These are phyloP conservation scores for Tethea ocularis DNA, from an alignment of 2,888 invertebrate genomes.

Conservation along the genomic window DNA sequence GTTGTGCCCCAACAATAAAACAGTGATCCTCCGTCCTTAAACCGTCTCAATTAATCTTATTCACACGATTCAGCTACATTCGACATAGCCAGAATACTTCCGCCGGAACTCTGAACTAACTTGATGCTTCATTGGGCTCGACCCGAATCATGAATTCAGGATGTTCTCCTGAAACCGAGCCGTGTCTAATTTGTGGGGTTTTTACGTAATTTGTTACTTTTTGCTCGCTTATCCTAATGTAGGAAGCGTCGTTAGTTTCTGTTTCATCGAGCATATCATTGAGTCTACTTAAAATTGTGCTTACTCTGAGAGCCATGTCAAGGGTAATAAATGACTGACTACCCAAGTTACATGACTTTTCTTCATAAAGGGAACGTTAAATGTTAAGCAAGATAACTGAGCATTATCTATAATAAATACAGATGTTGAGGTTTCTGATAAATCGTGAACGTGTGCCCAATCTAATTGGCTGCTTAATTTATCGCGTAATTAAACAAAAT, in stretches of 20 bases:
- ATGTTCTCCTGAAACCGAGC: constrained; percentile 10
- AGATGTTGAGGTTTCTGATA: constrained; percentile 3
- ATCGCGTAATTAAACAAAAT: constrained; percentile 34
- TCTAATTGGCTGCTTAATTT: constrained; percentile 33
- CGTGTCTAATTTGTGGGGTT: constrained; percentile 10
- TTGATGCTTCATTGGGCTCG: constrained; percentile 17
- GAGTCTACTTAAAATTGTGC: neutral
- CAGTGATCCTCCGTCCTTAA: constrained; percentile 25
- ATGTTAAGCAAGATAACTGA: neutral
- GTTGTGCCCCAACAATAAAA: constrained; percentile 18
- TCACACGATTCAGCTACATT: constrained; percentile 27
- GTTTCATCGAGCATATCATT: constrained; percentile 4
- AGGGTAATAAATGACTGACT: too few relatives aligned
- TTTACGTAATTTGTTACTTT: constrained; percentile 17
- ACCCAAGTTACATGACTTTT: too few relatives aligned
- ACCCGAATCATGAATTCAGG: constrained; percentile 14
- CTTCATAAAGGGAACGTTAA: too few relatives aligned
- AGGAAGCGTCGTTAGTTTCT: constrained; percentile 2
- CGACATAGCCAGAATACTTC: constrained; percentile 21
- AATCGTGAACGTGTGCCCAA: constrained; percentile 33
- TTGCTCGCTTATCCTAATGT: constrained; percentile 4
- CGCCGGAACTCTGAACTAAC: constrained; percentile 7
- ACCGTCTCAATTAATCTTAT: constrained; percentile 35
- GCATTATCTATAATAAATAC: neutral
- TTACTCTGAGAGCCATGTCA: too few relatives aligned